Conservation (phyloP, 2,113 vertebrate genomes). For the Andinoacara biseriatus region DNA sequence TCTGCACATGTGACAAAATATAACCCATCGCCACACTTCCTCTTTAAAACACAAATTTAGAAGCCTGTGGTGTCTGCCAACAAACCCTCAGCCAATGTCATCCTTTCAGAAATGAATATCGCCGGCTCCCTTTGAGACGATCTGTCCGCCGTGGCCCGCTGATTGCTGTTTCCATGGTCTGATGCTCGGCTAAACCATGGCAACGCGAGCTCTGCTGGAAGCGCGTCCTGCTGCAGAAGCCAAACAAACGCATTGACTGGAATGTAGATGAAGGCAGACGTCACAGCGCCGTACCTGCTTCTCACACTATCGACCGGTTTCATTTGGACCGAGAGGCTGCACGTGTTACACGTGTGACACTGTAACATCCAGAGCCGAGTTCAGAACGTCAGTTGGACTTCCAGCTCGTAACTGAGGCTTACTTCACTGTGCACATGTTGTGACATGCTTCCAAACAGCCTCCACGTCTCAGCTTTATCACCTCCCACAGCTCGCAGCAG, state of each 20-base stretch:
- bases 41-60: neutral
- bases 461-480: neutral
- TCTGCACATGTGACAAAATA: neutral
- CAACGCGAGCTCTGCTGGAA: constrained; percentile 42
- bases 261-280: constrained; percentile 27
- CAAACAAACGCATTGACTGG: constrained; percentile 39
- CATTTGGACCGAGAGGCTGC: neutral
- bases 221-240: constrained; percentile 29
- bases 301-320: neutral
- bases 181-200: constrained; percentile 50
- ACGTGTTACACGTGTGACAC: neutral
- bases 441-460: neutral
- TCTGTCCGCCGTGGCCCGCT: constrained; percentile 26
- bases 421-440: too few relatives aligned
- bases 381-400: neutral
- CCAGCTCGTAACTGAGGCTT: neutral
- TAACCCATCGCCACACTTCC: neutral
- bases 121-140: constrained; percentile 47
- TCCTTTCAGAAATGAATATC: constrained; percentile 40
- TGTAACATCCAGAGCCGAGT: neutral
- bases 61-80: constrained; percentile 1
- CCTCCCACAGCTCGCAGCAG: neutral
- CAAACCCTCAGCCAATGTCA: neutral
- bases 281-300: neutral
- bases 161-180: constrained; percentile 65